A percentile compares a stretch with the other conserved stretches of the same genome.
Conservation (phyloP, 1,140 invertebrate genomes). For the Theocolax elegans region DNA sequence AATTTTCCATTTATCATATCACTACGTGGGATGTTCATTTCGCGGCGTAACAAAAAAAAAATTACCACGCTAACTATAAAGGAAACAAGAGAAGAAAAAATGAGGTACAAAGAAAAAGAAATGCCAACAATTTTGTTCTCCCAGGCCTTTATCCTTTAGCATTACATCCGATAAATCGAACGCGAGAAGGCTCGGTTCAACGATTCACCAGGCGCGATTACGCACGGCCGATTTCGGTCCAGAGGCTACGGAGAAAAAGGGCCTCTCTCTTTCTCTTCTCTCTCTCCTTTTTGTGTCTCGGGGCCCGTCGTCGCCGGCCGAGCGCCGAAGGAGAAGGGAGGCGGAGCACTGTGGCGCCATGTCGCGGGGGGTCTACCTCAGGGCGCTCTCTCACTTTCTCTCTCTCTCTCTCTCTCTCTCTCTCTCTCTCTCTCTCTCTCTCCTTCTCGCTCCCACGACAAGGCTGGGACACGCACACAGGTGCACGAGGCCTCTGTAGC, state of each 20-base stretch:
- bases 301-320: slow-evolving; percentile 47
- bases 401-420: slow-evolving; percentile 1
- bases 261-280: slow-evolving; percentile 12
- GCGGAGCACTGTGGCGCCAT: slow-evolving; percentile 68
- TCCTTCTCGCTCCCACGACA: not conserved
- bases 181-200: slow-evolving; percentile 21
- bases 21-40: too few species aligned
- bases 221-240: slow-evolving; percentile 26
- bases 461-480: not conserved
- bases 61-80: too few species aligned
- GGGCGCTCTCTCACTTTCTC: slow-evolving; percentile 4
- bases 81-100: too few species aligned
- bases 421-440: slow-evolving; percentile 5
- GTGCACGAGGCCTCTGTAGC: not conserved
- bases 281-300: slow-evolving; percentile 30
- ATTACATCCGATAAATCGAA: slow-evolving; percentile 36
- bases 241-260: slow-evolving; percentile 23
- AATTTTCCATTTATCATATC: too few species aligned
- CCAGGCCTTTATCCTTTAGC: not conserved
- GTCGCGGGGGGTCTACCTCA: slow-evolving; percentile 64
- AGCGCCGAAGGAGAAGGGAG: slow-evolving; percentile 45
- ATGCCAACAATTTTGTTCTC: slow-evolving; percentile 15
- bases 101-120: not conserved
- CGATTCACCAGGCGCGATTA: slow-evolving; percentile 38
- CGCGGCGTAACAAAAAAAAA: too few species aligned